Evolutionary conservation across 2,113 vertebrate genomes (phyloP).

Genomic region (Marcusenius ussheri): DNA sequence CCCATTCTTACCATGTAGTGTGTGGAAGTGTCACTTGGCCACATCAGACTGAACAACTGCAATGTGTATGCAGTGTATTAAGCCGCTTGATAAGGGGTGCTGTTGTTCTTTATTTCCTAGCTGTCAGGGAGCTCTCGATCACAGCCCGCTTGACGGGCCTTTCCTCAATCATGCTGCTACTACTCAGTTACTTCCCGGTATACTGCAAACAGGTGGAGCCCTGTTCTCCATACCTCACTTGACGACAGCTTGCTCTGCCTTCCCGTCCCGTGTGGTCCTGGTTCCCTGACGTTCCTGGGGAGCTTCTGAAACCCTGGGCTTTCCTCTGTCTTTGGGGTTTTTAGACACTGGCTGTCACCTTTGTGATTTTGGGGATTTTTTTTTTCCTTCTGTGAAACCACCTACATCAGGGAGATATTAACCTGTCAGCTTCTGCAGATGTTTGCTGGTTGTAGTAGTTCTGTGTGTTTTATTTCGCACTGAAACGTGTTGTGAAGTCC

Average conservation of each 20-base stretch:
- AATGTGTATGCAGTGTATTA: slow-evolving; percentile 36
- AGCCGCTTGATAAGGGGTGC: slow-evolving; percentile 6
- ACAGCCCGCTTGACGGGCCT: slow-evolving; percentile 58
- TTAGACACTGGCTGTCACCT: background rate
- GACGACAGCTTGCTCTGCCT: slow-evolving; percentile 46
- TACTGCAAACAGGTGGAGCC: slow-evolving; percentile 59
- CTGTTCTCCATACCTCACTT: slow-evolving; percentile 64
- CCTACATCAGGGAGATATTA: slow-evolving; percentile 53
- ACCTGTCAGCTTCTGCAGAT: slow-evolving; percentile 52
- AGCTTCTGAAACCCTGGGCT: slow-evolving; percentile 31
- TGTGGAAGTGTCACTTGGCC: slow-evolving; percentile 15
- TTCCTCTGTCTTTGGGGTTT: slow-evolving; percentile 17
- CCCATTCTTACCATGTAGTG: slow-evolving; percentile 29
- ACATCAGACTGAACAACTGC: background rate
- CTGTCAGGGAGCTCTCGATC: slow-evolving; percentile 61
- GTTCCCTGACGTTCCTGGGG: slow-evolving; percentile 50
- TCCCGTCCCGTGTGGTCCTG: slow-evolving; percentile 50
- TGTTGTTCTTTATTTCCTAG: slow-evolving; percentile 31
- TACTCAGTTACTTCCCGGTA: slow-evolving; percentile 62
- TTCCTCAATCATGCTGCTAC: slow-evolving; percentile 64
- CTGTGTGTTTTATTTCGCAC: slow-evolving; percentile 43
- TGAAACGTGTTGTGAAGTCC: slow-evolving; percentile 44
- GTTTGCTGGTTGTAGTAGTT: slow-evolving; percentile 62
- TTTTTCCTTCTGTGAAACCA: slow-evolving; percentile 8
- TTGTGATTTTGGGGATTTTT: background rate